Evolutionary conservation across 1,140 invertebrate genomes (phyloP).

Genomic region (Solenopsis invicta): DNA sequence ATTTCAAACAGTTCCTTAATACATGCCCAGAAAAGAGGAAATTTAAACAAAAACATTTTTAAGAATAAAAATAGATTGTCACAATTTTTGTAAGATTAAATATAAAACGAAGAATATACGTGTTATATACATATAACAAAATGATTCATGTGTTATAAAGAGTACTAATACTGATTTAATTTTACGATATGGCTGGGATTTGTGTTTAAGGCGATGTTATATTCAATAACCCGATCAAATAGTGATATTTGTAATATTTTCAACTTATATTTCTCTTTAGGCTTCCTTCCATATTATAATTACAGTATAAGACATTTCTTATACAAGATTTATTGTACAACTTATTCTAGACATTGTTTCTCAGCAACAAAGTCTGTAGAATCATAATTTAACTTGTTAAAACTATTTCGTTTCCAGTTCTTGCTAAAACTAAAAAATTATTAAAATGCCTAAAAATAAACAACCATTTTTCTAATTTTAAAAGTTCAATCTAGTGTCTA

Average conservation of each 20-base stretch:
- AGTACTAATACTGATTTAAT: conserved; percentile 13
- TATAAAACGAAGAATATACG: background rate
- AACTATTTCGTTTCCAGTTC: background rate
- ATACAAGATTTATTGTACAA: background rate
- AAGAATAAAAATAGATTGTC: background rate
- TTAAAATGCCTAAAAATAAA: background rate
- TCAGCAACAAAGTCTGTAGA: background rate
- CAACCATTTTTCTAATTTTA: background rate
- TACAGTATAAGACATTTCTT: background rate
- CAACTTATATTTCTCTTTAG: background rate
- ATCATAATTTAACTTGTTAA: background rate
- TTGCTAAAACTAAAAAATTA: background rate
- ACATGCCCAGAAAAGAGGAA: background rate
- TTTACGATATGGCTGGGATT: background rate
- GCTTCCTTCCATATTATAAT: background rate
- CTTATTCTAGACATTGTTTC: background rate
- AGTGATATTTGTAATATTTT: background rate
- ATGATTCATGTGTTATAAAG: background rate
- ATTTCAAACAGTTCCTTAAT: no score
- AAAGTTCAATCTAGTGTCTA: background rate
- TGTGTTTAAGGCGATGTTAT: background rate
- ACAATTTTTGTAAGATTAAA: background rate
- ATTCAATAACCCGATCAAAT: background rate
- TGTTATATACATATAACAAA: background rate
- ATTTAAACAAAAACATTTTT: background rate